Percentiles rank a stretch among this genome's conserved stretches.
phyloP scores from a whole-genome alignment of 2,113 vertebrate species.

The Gadus chalcogrammus region DNA sequence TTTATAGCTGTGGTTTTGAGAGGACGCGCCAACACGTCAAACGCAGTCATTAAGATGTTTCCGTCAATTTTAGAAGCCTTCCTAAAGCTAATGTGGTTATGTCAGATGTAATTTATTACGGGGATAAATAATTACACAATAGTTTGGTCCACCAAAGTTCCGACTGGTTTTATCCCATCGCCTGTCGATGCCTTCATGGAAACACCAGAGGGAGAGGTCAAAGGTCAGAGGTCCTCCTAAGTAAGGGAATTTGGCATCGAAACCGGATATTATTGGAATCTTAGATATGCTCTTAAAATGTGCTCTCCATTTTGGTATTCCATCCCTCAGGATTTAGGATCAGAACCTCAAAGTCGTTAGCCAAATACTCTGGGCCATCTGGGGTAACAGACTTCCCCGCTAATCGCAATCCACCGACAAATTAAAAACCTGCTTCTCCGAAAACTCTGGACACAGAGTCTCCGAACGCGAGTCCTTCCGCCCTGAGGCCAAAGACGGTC shows the following conservation, averaged over 20 bases:
- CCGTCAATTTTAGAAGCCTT: not conserved
- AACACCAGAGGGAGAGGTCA: conserved; percentile 12
- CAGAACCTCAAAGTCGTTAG: conserved; percentile 12
- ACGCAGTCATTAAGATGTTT: not conserved
- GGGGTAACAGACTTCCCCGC: conserved; percentile 24
- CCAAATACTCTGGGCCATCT: conserved; percentile 19
- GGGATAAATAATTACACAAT: conserved; percentile 43
- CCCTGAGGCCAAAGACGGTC: not conserved
- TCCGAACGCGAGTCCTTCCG: not conserved
- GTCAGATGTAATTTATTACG: conserved; percentile 45
- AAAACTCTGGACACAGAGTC: not conserved
- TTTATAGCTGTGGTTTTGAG: conserved; percentile 50
- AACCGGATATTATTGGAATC: not conserved
- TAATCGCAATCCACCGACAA: conserved; percentile 26
- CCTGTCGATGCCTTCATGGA: conserved; percentile 27
- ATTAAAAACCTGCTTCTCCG: conserved; percentile 17
- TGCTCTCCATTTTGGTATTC: not conserved
- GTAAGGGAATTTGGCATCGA: not conserved
- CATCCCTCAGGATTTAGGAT: conserved; percentile 1
- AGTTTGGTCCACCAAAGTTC: conserved; percentile 28
- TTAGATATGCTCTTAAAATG: not conserved
- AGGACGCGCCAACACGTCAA: conserved; percentile 13
- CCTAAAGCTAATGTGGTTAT: conserved; percentile 45
- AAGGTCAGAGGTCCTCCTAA: conserved; percentile 17
- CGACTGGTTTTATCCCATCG: conserved; percentile 3